Evolutionary conservation across 2,113 vertebrate genomes (phyloP).

Genomic region (Promerops cafer): DNA sequence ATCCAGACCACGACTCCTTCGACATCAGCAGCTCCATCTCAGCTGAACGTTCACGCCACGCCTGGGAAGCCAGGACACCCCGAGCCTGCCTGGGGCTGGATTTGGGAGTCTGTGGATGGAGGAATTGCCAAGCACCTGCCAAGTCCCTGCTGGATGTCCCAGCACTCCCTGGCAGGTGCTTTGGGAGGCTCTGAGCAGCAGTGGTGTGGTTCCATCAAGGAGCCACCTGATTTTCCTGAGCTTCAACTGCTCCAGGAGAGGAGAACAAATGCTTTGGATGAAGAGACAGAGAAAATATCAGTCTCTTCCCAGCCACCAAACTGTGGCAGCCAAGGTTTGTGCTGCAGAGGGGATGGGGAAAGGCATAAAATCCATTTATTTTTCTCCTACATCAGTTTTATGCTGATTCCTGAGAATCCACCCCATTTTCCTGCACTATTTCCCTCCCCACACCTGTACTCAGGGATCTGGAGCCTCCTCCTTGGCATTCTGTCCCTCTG

Average conservation of each 20-base stretch:
- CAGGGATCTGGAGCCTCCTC: neutral
- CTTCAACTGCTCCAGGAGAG: neutral
- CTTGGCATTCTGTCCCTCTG: neutral
- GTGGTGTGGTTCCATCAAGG: neutral
- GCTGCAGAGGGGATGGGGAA: neutral
- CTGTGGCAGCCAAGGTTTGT: neutral
- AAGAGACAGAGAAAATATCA: neutral
- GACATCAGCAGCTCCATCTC: neutral
- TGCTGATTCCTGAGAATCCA: neutral
- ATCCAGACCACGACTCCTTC: fast-evolving
- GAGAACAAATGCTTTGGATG: neutral
- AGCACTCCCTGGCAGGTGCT: neutral
- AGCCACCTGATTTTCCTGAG: neutral
- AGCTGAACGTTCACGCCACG: neutral
- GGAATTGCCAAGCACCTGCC: neutral
- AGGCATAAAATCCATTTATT: neutral
- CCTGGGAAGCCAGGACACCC: neutral
- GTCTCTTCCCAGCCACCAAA: neutral
- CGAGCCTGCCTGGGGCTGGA: neutral
- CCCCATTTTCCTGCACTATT: neutral
- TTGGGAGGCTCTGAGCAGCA: neutral
- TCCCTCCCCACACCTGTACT: neutral
- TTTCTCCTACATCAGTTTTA: neutral
- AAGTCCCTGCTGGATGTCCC: neutral
- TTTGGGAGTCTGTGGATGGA: neutral